phyloP scores from a whole-genome alignment of 2,113 vertebrate species.

The Cavia porcellus region DNA sequence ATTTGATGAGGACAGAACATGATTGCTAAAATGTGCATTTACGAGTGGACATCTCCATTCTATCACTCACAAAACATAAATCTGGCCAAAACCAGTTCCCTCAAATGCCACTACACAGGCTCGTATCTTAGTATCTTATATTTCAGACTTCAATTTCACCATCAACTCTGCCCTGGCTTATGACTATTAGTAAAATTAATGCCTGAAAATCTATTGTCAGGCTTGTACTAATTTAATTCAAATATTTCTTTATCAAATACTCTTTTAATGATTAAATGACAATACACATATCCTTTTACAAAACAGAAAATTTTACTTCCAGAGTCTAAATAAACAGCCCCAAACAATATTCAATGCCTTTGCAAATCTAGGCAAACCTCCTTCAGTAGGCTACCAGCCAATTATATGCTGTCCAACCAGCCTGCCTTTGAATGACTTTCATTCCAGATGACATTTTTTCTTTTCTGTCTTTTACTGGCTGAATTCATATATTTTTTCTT shows the following conservation, averaged over 20 bases:
- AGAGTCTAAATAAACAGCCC: background rate
- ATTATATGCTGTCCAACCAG: too few relatives aligned
- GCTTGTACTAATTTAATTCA: background rate
- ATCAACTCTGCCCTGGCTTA: accelerated
- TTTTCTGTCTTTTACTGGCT: background rate
- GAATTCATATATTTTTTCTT: background rate
- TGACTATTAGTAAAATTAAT: background rate
- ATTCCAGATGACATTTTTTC: background rate
- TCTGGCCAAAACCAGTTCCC: background rate
- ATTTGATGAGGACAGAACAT: background rate
- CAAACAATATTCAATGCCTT: background rate
- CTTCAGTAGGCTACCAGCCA: accelerated
- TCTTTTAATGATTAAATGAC: background rate
- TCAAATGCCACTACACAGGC: background rate
- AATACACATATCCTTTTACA: background rate
- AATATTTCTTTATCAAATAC: background rate
- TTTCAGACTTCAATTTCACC: background rate
- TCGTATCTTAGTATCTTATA: background rate
- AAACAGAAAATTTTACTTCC: background rate
- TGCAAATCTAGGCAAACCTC: accelerated
- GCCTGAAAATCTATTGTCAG: background rate
- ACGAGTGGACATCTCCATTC: background rate
- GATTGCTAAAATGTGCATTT: slow-evolving; percentile 37
- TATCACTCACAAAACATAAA: background rate
- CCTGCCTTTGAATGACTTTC: background rate